Conservation (phyloP, 2,888 invertebrate genomes). For the Pyrgus malvae region DNA sequence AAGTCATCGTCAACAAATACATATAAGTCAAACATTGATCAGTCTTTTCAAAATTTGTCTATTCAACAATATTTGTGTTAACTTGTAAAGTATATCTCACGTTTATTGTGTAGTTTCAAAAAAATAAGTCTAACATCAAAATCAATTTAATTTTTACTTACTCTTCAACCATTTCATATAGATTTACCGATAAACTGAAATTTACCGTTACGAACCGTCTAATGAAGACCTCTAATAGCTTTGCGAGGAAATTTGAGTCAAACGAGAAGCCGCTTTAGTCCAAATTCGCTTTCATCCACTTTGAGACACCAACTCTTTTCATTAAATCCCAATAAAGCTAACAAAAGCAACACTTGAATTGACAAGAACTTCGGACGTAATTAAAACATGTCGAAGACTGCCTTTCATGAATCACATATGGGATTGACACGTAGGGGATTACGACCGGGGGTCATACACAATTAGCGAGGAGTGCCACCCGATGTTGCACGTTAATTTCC, state of each 20-base stretch:
- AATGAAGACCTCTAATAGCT: constrained; percentile 35
- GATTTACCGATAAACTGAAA: not conserved
- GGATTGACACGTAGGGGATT: constrained; percentile 41
- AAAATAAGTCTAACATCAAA: too few species aligned
- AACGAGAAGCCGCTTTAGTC: constrained; percentile 30
- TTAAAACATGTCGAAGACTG: constrained; percentile 47
- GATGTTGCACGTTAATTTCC: constrained; percentile 59
- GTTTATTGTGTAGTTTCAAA: too few species aligned
- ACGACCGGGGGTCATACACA: constrained; percentile 56
- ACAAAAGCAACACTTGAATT: constrained; percentile 43
- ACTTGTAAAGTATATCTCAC: too few species aligned
- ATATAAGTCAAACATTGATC: too few species aligned
- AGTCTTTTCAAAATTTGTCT: too few species aligned
- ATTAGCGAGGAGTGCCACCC: constrained; percentile 64
- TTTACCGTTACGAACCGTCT: constrained; percentile 4
- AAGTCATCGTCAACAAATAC: too few species aligned
- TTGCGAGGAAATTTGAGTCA: constrained; percentile 33
- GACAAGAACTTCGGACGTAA: constrained; percentile 49
- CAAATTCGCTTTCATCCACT: constrained; percentile 36
- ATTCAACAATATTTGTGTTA: too few species aligned
- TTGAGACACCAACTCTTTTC: constrained; percentile 39
- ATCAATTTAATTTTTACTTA: not conserved
- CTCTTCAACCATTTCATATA: not conserved
- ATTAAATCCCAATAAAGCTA: constrained; percentile 55
- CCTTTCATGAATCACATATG: constrained; percentile 32